These are phyloP conservation scores for Cranoglanis bouderius DNA, from an alignment of 2,113 vertebrate genomes.

Conservation along the genomic window DNA sequence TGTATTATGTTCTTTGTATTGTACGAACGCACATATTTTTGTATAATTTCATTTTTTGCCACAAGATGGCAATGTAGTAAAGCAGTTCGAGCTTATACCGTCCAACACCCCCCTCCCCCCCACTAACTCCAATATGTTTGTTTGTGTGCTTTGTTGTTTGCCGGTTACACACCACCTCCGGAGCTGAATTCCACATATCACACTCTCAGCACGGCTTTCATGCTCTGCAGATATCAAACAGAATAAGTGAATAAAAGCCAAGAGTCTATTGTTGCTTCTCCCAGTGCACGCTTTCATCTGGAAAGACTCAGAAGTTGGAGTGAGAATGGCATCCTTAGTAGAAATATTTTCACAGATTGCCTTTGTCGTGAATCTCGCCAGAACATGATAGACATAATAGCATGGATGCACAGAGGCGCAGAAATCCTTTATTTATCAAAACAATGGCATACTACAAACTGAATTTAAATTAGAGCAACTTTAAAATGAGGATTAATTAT, in stretches of 20 bases:
- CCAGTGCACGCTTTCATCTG: conserved; percentile 32
- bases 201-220: conserved; percentile 31
- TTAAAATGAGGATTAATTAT: conserved; percentile 16
- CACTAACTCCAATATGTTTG: neutral
- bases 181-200: conserved; percentile 35
- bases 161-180: conserved; percentile 24
- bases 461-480: neutral
- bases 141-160: conserved; percentile 31
- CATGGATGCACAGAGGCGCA: neutral
- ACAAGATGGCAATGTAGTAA: conserved; percentile 61
- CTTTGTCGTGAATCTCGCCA: conserved; percentile 20
- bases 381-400: conserved; percentile 36
- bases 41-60: conserved; percentile 35
- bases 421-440: conserved; percentile 28
- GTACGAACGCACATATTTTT: neutral
- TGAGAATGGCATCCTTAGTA: conserved; percentile 13
- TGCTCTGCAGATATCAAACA: conserved; percentile 40
- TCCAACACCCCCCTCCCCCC: neutral
- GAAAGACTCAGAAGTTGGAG: conserved; percentile 32
- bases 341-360: conserved; percentile 37
- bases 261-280: conserved; percentile 43
- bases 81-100: neutral
- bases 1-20: neutral
- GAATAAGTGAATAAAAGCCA: conserved; percentile 47
- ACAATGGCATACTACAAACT: neutral